phyloP scores from a whole-genome alignment of 1,140 invertebrate species.

The Parasteatoda tepidariorum region DNA sequence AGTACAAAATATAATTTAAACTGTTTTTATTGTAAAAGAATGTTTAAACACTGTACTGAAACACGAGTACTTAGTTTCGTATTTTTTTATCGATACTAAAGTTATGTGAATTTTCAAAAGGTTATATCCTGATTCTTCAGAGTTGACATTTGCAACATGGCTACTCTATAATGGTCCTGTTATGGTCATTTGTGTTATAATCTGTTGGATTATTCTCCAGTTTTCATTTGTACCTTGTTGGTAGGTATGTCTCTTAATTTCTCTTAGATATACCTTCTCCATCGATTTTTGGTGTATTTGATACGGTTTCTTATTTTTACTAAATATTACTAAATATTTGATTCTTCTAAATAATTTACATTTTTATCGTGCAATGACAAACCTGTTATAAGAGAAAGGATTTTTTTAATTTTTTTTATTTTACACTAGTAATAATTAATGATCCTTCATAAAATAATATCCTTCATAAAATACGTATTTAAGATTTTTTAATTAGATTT shows the following conservation, averaged over 20 bases:
- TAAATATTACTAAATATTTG: neutral
- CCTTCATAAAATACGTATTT: too few species aligned
- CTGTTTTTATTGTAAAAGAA: too few species aligned
- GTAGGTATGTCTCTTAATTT: constrained; percentile 40
- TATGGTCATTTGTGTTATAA: constrained; percentile 79
- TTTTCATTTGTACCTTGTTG: constrained; percentile 75
- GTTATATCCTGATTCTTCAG: constrained; percentile 49
- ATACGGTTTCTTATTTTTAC: neutral
- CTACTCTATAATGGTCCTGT: constrained; percentile 77
- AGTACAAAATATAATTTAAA: too few species aligned
- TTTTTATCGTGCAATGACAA: neutral
- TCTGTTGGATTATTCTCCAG: constrained; percentile 77
- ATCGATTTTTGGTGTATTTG: neutral
- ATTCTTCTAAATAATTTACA: constrained; percentile 1
- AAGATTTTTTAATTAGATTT: too few species aligned
- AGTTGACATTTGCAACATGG: constrained; percentile 81
- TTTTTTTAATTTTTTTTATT: too few species aligned
- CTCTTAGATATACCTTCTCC: neutral
- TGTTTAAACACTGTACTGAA: too few species aligned
- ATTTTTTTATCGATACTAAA: too few species aligned
- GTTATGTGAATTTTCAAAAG: constrained; percentile 5
- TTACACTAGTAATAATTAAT: too few species aligned
- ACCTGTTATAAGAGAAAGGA: too few species aligned
- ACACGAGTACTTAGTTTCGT: too few species aligned
- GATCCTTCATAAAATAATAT: too few species aligned